These are phyloP conservation scores for Ctenomys sociabilis DNA, from an alignment of 2,113 vertebrate species.

Conservation along the genomic window DNA sequence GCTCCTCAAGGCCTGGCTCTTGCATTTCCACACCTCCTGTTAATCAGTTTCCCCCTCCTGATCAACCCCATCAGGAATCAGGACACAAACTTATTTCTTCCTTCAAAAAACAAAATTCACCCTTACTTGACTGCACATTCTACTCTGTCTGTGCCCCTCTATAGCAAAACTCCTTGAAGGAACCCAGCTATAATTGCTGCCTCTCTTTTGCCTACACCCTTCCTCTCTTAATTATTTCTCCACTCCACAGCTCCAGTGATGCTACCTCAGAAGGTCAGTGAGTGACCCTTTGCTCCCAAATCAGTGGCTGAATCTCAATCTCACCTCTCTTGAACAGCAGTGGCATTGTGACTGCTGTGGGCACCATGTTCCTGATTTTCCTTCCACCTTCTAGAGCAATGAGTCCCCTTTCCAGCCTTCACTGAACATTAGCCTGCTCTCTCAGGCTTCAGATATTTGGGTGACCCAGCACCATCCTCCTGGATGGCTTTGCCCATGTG, in stretches of 20 bases:
- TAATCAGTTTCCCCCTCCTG: not conserved
- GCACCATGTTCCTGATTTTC: not conserved
- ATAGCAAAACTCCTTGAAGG: not conserved
- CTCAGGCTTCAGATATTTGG: not conserved
- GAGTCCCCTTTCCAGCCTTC: not conserved
- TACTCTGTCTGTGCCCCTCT: not conserved
- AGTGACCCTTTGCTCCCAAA: not conserved
- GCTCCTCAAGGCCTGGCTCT: not conserved
- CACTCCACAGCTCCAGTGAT: rapidly evolving
- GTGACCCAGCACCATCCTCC: not conserved
- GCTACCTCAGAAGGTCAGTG: not conserved
- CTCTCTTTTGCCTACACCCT: not conserved
- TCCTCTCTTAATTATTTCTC: not conserved
- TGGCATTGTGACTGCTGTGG: not conserved
- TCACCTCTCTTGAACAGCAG: not conserved
- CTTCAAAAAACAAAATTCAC: not conserved
- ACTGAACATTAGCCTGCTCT: not conserved
- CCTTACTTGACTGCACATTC: not conserved
- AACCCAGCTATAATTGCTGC: not conserved
- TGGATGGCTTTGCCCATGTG: not conserved
- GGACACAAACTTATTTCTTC: not conserved
- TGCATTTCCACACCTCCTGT: not conserved
- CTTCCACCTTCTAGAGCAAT: not conserved
- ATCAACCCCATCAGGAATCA: not conserved
- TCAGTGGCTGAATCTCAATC: not conserved